Percentiles rank a stretch among this genome's conserved stretches.
Evolutionary conservation across 1,140 invertebrate species (phyloP).

Genomic region (Doryteuthis pealeii): DNA sequence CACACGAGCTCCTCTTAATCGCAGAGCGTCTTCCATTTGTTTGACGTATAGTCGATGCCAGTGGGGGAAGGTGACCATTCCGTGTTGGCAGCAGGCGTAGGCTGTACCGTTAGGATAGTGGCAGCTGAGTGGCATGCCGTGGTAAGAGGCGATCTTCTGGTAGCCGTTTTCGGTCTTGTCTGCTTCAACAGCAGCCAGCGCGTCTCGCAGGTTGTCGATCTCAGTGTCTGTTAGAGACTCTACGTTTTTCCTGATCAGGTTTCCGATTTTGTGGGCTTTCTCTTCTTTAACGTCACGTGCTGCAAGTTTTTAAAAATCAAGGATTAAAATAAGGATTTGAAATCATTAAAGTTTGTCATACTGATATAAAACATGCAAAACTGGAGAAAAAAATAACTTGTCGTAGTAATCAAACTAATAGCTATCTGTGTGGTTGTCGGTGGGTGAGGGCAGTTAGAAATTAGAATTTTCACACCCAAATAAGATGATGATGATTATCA

Average conservation of each 20-base stretch:
- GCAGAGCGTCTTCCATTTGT: conserved; percentile 19
- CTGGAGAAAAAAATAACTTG: too few relatives aligned
- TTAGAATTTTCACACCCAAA: too few relatives aligned
- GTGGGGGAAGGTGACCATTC: conserved; percentile 30
- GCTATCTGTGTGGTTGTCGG: too few relatives aligned
- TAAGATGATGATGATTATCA: too few relatives aligned
- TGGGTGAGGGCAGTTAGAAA: too few relatives aligned
- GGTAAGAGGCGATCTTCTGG: conserved; percentile 31
- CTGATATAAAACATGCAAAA: too few relatives aligned
- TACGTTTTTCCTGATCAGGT: conserved; percentile 16
- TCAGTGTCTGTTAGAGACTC: conserved; percentile 8
- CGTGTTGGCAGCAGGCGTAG: conserved; percentile 29
- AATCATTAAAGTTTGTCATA: neutral
- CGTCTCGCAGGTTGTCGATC: conserved; percentile 14
- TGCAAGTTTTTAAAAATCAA: too few relatives aligned
- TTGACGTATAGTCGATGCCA: conserved; percentile 27
- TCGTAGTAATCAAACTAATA: too few relatives aligned
- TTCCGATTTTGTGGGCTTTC: neutral
- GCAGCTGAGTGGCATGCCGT: conserved; percentile 25
- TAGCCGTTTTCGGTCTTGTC: conserved; percentile 27
- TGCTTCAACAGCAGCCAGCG: conserved; percentile 3
- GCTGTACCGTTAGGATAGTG: conserved; percentile 16
- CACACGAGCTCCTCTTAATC: neutral
- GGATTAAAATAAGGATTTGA: neutral
- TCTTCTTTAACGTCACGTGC: too few relatives aligned